Conservation (phyloP, 2,113 vertebrate genomes). For the Tragelaphus imberbis region DNA sequence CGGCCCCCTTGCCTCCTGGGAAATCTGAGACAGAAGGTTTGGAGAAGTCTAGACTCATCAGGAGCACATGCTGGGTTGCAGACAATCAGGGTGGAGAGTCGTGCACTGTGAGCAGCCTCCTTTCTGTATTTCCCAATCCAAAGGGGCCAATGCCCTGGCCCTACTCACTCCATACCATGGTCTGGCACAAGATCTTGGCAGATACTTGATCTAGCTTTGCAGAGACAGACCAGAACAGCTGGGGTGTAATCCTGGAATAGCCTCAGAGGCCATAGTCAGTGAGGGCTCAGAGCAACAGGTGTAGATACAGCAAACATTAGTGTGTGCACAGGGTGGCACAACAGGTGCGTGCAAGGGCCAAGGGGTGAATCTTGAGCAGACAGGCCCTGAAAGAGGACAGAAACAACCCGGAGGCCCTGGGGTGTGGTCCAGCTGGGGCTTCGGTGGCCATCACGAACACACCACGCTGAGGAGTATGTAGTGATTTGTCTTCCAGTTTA, state of each 20-base stretch:
- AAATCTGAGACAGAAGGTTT: neutral
- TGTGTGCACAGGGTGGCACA: neutral
- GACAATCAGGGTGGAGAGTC: neutral
- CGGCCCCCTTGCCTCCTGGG: neutral
- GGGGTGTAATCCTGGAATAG: neutral
- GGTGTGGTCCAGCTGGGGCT: neutral
- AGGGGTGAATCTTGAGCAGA: neutral
- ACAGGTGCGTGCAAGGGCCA: neutral
- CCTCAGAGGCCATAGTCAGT: neutral
- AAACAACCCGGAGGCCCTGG: neutral
- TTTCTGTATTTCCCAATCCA: neutral
- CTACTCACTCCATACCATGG: neutral
- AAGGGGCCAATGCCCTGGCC: neutral
- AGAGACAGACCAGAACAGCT: neutral
- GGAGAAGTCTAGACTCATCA: neutral
- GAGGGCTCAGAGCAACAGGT: neutral
- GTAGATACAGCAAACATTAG: neutral
- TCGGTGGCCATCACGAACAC: neutral
- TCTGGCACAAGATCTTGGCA: neutral
- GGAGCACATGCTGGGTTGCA: neutral
- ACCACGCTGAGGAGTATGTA: neutral
- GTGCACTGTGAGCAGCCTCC: neutral
- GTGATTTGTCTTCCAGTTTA: neutral
- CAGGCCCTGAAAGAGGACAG: neutral
- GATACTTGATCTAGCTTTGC: neutral